Evolutionary conservation across 2,888 invertebrate genomes (phyloP).

Genomic region (Oscheius sp.): DNA sequence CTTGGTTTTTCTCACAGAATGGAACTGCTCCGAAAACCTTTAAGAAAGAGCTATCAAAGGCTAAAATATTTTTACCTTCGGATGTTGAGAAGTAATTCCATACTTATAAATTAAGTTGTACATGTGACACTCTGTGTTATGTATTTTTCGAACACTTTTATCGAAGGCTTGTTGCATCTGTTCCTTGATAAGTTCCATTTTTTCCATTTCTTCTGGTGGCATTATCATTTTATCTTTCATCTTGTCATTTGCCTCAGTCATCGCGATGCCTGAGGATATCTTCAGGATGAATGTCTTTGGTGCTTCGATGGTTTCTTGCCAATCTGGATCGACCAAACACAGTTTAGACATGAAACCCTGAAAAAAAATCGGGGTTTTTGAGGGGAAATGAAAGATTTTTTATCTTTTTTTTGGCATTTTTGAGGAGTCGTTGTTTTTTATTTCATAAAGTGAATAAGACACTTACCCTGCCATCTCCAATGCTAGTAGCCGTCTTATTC

Average conservation of each 20-base stretch:
- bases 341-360: slow-evolving; percentile 33
- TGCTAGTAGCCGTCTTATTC: slow-evolving; percentile 4
- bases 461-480: slow-evolving; percentile 23
- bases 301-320: neutral
- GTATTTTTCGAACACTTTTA: neutral
- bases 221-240: neutral
- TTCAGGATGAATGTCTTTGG: slow-evolving; percentile 25
- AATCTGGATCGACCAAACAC: slow-evolving; percentile 29
- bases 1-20: slow-evolving; percentile 26
- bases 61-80: slow-evolving; percentile 17
- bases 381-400: neutral
- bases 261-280: neutral
- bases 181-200: neutral
- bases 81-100: slow-evolving; percentile 1
- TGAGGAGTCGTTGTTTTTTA: no score
- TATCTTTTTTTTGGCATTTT: neutral
- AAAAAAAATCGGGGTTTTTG: neutral
- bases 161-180: slow-evolving; percentile 2
- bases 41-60: no score
- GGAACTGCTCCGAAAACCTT: neutral
- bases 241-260: slow-evolving; percentile 1
- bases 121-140: slow-evolving; percentile 8
- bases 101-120: slow-evolving; percentile 18
- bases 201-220: neutral
- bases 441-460: neutral